Conservation (phyloP, 2,888 invertebrate species). For the Steinernema carpocapsae region DNA sequence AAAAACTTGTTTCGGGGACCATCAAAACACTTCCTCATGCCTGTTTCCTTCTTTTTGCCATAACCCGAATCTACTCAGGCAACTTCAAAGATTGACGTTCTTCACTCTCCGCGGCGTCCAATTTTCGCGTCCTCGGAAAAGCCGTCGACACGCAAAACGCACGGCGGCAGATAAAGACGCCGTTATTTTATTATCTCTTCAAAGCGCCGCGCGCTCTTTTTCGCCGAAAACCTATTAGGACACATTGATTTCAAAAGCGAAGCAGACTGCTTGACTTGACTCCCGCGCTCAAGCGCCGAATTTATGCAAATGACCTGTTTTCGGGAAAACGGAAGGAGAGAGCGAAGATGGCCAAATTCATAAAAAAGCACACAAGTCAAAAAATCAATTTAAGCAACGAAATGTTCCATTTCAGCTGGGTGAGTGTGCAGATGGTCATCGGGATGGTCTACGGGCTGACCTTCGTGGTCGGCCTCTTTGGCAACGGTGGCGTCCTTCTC, state of each 20-base stretch:
- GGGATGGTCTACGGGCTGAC: constrained; percentile 60
- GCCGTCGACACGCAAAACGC: too few relatives aligned
- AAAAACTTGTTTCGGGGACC: too few relatives aligned
- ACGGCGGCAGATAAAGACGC: not conserved
- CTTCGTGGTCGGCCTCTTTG: constrained; percentile 62
- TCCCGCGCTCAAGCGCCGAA: not conserved
- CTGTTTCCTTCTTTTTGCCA: too few relatives aligned
- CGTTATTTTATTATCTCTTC: constrained; percentile 2
- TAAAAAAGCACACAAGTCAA: not conserved
- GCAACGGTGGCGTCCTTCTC: constrained; percentile 66
- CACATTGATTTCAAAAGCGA: not conserved
- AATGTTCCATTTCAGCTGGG: constrained; percentile 57
- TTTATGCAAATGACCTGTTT: constrained; percentile 19
- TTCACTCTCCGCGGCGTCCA: too few relatives aligned
- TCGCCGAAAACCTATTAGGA: not conserved
- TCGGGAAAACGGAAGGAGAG: not conserved
- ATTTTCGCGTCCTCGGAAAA: too few relatives aligned
- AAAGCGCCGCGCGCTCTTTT: not conserved
- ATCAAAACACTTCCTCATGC: too few relatives aligned
- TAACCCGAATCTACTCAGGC: too few relatives aligned
- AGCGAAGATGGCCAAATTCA: not conserved
- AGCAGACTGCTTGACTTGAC: not conserved
- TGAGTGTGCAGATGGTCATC: constrained; percentile 59
- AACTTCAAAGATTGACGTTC: too few relatives aligned
- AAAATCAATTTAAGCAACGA: not conserved